Conservation (phyloP, 2,888 invertebrate species). For the Meghimatium bilineatum region DNA sequence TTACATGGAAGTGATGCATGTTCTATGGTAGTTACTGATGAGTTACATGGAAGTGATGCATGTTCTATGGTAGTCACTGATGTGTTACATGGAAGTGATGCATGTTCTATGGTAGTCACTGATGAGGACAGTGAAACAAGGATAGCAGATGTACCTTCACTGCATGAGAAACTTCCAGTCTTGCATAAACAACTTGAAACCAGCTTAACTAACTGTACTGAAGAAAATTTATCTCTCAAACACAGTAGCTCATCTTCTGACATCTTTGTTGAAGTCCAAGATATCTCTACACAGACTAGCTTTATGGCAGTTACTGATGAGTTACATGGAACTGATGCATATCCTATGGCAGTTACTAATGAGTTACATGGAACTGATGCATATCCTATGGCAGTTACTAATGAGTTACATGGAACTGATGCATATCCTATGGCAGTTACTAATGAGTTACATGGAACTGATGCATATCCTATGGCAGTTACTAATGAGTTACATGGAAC, state of each 20-base stretch:
- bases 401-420: too few species aligned
- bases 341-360: too few species aligned
- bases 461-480: too few species aligned
- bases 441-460: too few species aligned
- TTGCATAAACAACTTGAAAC: not conserved
- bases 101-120: not conserved
- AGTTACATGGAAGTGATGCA: not conserved
- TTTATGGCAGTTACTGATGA: too few species aligned
- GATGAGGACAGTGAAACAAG: slow-evolving; percentile 40
- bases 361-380: too few species aligned
- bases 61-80: too few species aligned
- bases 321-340: too few species aligned
- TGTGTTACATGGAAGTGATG: not conserved
- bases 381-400: too few species aligned
- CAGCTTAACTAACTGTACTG: not conserved
- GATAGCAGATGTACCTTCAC: not conserved
- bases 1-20: not conserved
- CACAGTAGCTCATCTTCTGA: not conserved
- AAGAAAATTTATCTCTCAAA: not conserved
- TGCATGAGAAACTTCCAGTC: not conserved
- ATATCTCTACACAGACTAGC: slow-evolving; percentile 38
- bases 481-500: too few species aligned
- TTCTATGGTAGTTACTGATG: too few species aligned
- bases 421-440: too few species aligned
- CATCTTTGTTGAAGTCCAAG: slow-evolving; percentile 39